These are phyloP conservation scores for Drosophila jambulina DNA, from an alignment of 1,140 invertebrate species.

Conservation along the genomic window DNA sequence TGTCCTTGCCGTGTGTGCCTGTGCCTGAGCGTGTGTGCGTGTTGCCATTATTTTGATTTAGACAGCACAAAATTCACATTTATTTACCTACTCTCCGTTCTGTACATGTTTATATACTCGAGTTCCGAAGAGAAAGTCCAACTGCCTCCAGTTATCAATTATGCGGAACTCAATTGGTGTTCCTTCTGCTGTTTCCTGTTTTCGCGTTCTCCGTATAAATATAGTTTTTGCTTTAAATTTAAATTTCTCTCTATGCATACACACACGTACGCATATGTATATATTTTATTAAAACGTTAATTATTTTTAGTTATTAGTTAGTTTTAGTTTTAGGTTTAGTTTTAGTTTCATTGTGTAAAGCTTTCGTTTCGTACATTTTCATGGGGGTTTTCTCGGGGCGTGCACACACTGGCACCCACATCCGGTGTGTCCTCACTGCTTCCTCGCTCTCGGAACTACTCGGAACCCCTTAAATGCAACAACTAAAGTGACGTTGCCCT, in stretches of 20 bases:
- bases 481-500: slow-evolving; percentile 9
- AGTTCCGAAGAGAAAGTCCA: slow-evolving; percentile 5
- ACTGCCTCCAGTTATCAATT: slow-evolving; percentile 15
- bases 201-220: slow-evolving; percentile 29
- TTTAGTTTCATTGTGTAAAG: slow-evolving; percentile 53
- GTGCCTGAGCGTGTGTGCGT: neutral
- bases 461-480: slow-evolving; percentile 34
- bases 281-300: slow-evolving; percentile 19
- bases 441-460: neutral
- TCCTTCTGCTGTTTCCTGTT: slow-evolving; percentile 11
- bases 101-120: neutral
- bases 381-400: slow-evolving; percentile 12
- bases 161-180: slow-evolving; percentile 5
- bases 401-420: slow-evolving; percentile 5
- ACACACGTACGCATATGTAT: neutral
- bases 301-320: slow-evolving; percentile 13
- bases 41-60: slow-evolving; percentile 45
- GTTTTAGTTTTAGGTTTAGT: slow-evolving; percentile 30
- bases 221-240: slow-evolving; percentile 24
- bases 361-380: slow-evolving; percentile 46
- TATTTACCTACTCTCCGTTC: slow-evolving; percentile 15
- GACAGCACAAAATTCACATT: slow-evolving; percentile 37
- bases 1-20: neutral
- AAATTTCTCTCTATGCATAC: slow-evolving; percentile 25
- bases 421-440: neutral